These are phyloP conservation scores for Pseudomyrmex flavicornis DNA, from an alignment of 1,140 invertebrate genomes.

Conservation along the genomic window DNA sequence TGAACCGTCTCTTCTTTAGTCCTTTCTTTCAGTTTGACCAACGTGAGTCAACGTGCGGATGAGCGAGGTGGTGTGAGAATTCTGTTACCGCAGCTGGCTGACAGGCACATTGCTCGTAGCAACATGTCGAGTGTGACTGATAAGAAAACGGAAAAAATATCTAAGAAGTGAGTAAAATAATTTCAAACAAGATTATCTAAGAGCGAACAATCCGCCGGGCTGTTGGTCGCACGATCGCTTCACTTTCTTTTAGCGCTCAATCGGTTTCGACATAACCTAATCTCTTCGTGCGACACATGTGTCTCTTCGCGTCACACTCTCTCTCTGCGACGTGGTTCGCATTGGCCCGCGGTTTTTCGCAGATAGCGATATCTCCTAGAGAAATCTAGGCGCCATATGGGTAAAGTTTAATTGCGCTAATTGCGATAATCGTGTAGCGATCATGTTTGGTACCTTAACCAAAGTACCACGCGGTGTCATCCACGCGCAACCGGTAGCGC, in stretches of 20 bases:
- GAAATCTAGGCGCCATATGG: neutral
- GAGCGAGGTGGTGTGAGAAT: no score
- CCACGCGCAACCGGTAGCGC: conserved; percentile 61
- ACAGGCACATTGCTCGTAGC: neutral
- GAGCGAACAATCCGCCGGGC: neutral
- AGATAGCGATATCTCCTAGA: conserved; percentile 37
- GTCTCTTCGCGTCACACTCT: neutral
- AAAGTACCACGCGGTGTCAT: conserved; percentile 64
- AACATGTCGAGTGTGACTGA: conserved; percentile 86
- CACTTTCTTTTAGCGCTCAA: neutral
- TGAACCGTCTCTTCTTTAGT: no score
- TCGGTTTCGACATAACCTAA: conserved; percentile 25
- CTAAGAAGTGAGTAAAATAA: conserved; percentile 89
- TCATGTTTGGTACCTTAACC: conserved; percentile 76
- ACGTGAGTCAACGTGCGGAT: no score
- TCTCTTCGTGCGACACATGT: no score
- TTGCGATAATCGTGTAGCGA: neutral
- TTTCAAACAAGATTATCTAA: conserved; percentile 17
- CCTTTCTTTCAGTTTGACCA: no score
- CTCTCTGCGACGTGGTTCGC: conserved; percentile 5
- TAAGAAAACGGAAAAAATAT: conserved; percentile 86
- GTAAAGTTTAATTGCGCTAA: conserved; percentile 19
- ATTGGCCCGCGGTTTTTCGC: neutral
- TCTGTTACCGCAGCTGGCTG: no score
- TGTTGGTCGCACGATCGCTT: neutral